Evolutionary conservation across 2,113 vertebrate species (phyloP).

Genomic region (Podarcis cretensis): DNA sequence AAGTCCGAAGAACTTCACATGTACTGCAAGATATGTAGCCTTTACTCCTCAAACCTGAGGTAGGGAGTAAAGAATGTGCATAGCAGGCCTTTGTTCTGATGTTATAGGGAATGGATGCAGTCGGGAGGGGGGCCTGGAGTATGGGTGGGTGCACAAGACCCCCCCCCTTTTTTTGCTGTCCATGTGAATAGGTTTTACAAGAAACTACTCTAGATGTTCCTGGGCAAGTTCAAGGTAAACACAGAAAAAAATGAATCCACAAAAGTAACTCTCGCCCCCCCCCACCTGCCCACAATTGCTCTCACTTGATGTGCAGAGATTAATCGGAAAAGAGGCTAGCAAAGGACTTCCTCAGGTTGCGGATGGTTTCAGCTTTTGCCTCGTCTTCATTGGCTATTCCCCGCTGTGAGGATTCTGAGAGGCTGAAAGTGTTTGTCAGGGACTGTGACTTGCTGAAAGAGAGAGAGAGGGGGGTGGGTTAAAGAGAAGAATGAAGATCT

Average conservation of each 20-base stretch:
- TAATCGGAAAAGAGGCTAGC: constrained; percentile 97
- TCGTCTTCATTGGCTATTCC: constrained; percentile 88
- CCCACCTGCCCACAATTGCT: neutral
- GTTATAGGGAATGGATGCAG: neutral
- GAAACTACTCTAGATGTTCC: neutral
- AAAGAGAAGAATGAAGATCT: neutral
- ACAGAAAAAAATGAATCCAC: constrained; percentile 29
- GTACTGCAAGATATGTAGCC: neutral
- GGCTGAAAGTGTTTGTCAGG: constrained; percentile 92
- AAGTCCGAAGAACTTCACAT: neutral
- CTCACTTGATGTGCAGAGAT: neutral
- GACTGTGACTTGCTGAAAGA: constrained; percentile 93
- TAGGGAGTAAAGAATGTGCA: neutral
- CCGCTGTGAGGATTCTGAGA: constrained; percentile 83
- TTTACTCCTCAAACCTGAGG: neutral
- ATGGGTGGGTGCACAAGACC: neutral
- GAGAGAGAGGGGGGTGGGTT: constrained; percentile 56
- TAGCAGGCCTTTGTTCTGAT: neutral
- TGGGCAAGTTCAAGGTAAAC: constrained; percentile 35
- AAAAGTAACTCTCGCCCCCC: neutral
- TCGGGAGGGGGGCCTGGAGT: too few relatives aligned
- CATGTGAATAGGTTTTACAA: neutral
- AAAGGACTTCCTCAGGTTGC: constrained; percentile 95
- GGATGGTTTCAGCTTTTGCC: constrained; percentile 96
- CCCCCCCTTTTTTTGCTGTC: neutral